These are phyloP conservation scores for Heliopora coerulea DNA, from an alignment of 92 coral and sea anemone genomes.

Conservation along the genomic window DNA sequence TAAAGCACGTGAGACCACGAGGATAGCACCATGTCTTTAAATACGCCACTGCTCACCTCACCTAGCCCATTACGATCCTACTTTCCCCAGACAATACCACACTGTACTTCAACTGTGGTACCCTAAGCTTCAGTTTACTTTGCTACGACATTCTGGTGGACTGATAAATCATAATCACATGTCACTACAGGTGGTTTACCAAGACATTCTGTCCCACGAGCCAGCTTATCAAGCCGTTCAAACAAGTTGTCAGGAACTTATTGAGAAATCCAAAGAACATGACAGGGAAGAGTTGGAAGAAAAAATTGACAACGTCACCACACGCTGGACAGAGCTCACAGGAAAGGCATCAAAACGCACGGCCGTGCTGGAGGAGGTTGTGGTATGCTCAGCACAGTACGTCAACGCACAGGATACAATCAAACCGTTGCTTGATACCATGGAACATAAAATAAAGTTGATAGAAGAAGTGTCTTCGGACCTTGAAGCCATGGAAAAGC, in stretches of 20 bases:
- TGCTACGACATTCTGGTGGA: no score
- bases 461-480: constrained; percentile 65
- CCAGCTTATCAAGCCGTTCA: constrained; percentile 62
- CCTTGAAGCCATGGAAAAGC: constrained; percentile 61
- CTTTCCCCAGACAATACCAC: no score
- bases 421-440: constrained; percentile 71
- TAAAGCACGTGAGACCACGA: no score
- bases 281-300: constrained; percentile 80
- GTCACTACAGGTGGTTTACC: constrained; percentile 64
- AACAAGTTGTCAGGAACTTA: constrained; percentile 58
- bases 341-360: constrained; percentile 64
- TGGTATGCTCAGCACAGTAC: constrained; percentile 65
- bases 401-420: constrained; percentile 66
- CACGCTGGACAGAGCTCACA: constrained; percentile 82
- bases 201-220: constrained; percentile 75
- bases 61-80: no score
- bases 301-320: constrained; percentile 64
- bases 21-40: no score
- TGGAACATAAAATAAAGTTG: constrained; percentile 68
- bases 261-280: constrained; percentile 65
- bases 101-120: no score
- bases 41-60: no score
- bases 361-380: constrained; percentile 70
- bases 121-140: no score
- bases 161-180: no score